Percentiles rank a stretch among this genome's conserved stretches.
Evolutionary conservation across 2,888 invertebrate genomes (phyloP).

Genomic region (Liodrosophila aerea): DNA sequence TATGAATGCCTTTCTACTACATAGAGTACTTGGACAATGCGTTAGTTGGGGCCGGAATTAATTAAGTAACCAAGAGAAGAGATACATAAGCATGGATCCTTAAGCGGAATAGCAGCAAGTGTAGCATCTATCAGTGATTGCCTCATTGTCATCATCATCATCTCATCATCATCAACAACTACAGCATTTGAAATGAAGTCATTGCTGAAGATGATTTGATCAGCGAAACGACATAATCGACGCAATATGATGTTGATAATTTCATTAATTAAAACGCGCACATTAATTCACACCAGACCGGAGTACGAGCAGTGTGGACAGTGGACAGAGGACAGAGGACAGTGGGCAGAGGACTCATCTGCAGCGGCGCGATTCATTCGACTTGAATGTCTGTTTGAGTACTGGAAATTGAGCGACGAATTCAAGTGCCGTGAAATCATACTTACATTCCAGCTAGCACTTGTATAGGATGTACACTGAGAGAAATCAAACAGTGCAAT

Average conservation of each 20-base stretch:
- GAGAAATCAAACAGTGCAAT: too few relatives aligned
- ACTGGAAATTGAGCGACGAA: slow-evolving; percentile 28
- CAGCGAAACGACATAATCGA: slow-evolving; percentile 45
- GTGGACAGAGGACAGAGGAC: not conserved
- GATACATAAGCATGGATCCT: too few relatives aligned
- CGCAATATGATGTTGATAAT: slow-evolving; percentile 51
- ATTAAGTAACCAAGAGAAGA: too few relatives aligned
- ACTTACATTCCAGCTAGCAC: too few relatives aligned
- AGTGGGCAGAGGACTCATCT: not conserved
- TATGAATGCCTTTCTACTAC: too few relatives aligned
- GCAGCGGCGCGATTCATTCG: not conserved
- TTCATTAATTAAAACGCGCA: slow-evolving; percentile 59
- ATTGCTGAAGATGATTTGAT: slow-evolving; percentile 38
- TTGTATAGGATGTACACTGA: too few relatives aligned
- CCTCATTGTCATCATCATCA: slow-evolving; percentile 21
- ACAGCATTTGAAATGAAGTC: slow-evolving; percentile 46
- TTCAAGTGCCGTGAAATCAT: too few relatives aligned
- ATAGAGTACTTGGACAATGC: too few relatives aligned
- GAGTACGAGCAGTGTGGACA: not conserved
- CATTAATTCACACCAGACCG: slow-evolving; percentile 30
- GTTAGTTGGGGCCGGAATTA: too few relatives aligned
- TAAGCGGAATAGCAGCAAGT: too few relatives aligned
- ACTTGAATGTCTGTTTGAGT: slow-evolving; percentile 20
- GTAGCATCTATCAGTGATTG: slow-evolving; percentile 12
- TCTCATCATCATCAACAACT: slow-evolving; percentile 19